Evolutionary conservation across 2,113 vertebrate genomes (phyloP).

Genomic region (Hoplias malabaricus): DNA sequence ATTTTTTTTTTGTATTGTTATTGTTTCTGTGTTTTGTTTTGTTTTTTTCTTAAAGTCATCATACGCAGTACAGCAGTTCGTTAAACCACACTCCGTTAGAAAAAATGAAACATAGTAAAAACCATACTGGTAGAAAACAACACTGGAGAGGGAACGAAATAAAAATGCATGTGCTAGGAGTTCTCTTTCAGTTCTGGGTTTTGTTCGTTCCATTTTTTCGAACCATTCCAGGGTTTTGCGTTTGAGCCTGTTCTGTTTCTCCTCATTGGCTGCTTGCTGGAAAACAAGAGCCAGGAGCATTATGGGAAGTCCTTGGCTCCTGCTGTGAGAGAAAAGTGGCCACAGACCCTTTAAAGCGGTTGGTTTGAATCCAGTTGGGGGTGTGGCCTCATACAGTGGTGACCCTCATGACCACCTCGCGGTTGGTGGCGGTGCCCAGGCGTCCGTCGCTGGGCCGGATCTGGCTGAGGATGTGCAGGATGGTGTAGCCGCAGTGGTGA

Average conservation of each 20-base stretch:
- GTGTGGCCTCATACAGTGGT: slow-evolving; percentile 82
- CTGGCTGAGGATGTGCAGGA: slow-evolving; percentile 91
- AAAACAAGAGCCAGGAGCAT: slow-evolving; percentile 1
- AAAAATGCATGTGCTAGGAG: slow-evolving; percentile 42
- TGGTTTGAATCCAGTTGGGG: background rate
- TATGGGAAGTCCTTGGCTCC: background rate
- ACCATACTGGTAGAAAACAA: slow-evolving; percentile 48
- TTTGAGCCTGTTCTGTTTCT: background rate
- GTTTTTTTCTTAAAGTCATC: slow-evolving; percentile 3
- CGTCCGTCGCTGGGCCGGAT: slow-evolving; percentile 85
- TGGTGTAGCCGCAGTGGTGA: slow-evolving; percentile 93
- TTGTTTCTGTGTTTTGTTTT: background rate
- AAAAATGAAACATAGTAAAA: slow-evolving; percentile 55
- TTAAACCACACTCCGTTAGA: slow-evolving; percentile 44
- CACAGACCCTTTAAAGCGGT: background rate
- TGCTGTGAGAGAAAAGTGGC: background rate
- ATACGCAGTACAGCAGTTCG: slow-evolving; percentile 34
- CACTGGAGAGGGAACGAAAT: slow-evolving; percentile 48
- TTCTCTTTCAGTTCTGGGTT: background rate
- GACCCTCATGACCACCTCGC: slow-evolving; percentile 94
- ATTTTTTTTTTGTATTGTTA: background rate
- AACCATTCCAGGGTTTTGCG: slow-evolving; percentile 25
- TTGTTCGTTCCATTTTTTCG: background rate
- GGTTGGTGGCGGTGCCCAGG: slow-evolving; percentile 78
- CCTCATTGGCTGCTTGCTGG: background rate